These are phyloP conservation scores for Drosophila niveifrons DNA, from an alignment of 2,888 invertebrate genomes.

Conservation along the genomic window DNA sequence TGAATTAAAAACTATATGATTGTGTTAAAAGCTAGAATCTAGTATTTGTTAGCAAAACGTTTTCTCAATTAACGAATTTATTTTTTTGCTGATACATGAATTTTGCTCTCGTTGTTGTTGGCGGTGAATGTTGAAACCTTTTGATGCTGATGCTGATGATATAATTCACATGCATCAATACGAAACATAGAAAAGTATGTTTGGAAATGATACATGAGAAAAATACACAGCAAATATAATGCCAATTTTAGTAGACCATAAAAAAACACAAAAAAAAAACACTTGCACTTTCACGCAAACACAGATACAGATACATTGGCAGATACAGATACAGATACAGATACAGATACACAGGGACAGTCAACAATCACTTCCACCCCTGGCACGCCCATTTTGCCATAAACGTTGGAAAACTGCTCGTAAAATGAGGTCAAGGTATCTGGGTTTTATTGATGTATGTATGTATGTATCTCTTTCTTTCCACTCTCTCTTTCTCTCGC, in stretches of 20 bases:
- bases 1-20: constrained; percentile 2
- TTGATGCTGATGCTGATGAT: constrained; percentile 51
- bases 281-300: constrained; percentile 10
- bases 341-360: constrained; percentile 2
- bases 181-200: not conserved
- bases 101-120: constrained; percentile 29
- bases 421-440: constrained; percentile 72
- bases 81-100: not conserved
- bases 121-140: constrained; percentile 50
- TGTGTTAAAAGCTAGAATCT: not conserved
- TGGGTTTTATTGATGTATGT: constrained; percentile 26
- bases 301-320: too few relatives aligned
- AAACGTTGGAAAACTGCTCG: constrained; percentile 51
- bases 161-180: constrained; percentile 28
- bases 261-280: not conserved
- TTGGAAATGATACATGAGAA: constrained; percentile 20
- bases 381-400: not conserved
- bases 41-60: constrained; percentile 4
- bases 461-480: constrained; percentile 3
- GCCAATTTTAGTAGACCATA: constrained; percentile 16
- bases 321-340: too few relatives aligned
- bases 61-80: not conserved
- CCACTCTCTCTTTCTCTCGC: constrained; percentile 1
- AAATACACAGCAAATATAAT: constrained; percentile 18
- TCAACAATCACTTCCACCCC: not conserved